These are phyloP conservation scores for Anagrus nilaparvatae DNA, from an alignment of 1,140 invertebrate genomes.

Conservation along the genomic window DNA sequence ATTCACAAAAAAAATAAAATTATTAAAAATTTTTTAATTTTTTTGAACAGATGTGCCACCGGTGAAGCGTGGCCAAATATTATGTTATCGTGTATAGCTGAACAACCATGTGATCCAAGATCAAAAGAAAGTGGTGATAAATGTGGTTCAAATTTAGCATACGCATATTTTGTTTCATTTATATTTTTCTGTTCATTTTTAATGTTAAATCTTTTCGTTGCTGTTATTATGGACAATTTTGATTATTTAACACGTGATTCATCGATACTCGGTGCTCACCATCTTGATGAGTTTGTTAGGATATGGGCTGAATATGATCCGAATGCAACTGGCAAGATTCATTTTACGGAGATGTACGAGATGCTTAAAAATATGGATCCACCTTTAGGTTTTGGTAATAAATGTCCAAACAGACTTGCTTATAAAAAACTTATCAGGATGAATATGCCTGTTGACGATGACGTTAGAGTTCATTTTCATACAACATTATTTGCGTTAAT, in stretches of 20 bases:
- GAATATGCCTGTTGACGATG: constrained; percentile 97
- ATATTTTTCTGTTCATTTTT: constrained; percentile 99
- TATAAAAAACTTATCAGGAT: constrained; percentile 98
- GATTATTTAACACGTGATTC: constrained; percentile 99
- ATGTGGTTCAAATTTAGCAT: constrained; percentile 94
- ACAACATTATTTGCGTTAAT: constrained; percentile 98
- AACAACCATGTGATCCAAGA: constrained; percentile 63
- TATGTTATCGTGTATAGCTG: constrained; percentile 91
- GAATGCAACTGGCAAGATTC: constrained; percentile 95
- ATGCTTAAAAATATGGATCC: constrained; percentile 99
- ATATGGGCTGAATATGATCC: constrained; percentile 99
- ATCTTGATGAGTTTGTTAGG: constrained; percentile 97
- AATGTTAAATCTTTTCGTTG: constrained; percentile 99
- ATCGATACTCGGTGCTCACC: constrained; percentile 98
- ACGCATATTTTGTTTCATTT: constrained; percentile 98
- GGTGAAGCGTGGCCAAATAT: constrained; percentile 99
- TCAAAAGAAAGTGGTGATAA: constrained; percentile 57
- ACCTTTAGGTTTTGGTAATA: constrained; percentile 98
- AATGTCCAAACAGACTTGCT: constrained; percentile 97
- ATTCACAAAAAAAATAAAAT: too few relatives aligned
- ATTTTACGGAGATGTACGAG: constrained; percentile 99
- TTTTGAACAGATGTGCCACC: constrained; percentile 89
- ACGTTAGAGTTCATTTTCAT: constrained; percentile 97
- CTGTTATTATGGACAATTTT: constrained; percentile 99
- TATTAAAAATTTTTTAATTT: too few relatives aligned